phyloP scores from a whole-genome alignment of 2,888 invertebrate species.

The Neoaliturus tenellus region DNA sequence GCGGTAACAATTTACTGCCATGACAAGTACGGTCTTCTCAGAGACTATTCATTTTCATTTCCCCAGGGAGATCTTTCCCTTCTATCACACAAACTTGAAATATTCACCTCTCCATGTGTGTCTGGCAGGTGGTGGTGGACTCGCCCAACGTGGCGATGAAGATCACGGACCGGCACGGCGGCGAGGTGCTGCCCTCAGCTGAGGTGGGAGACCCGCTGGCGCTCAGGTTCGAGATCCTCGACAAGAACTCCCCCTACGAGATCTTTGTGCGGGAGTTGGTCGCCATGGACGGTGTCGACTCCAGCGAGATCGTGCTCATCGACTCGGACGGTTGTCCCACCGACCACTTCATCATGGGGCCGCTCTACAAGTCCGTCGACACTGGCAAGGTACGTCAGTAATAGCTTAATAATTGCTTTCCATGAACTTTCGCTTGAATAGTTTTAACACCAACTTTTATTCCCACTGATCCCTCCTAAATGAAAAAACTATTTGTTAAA shows the following conservation, averaged over 20 bases:
- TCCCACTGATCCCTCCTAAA: too few species aligned
- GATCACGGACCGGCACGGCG: slow-evolving; percentile 89
- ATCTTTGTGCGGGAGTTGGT: slow-evolving; percentile 96
- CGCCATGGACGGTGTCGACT: slow-evolving; percentile 95
- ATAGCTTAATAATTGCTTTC: too few species aligned
- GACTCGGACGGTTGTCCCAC: slow-evolving; percentile 95
- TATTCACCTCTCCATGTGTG: too few species aligned
- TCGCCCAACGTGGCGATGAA: slow-evolving; percentile 97
- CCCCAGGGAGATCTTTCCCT: too few species aligned
- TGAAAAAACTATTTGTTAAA: too few species aligned
- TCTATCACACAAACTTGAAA: too few species aligned
- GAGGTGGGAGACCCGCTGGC: slow-evolving; percentile 96
- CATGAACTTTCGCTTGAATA: too few species aligned
- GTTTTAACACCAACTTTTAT: too few species aligned
- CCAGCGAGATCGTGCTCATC: slow-evolving; percentile 93
- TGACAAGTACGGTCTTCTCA: too few species aligned
- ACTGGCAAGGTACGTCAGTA: slow-evolving; percentile 91
- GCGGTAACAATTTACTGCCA: too few species aligned
- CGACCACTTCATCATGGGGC: slow-evolving; percentile 96
- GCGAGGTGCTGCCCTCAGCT: slow-evolving; percentile 89
- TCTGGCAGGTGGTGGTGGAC: slow-evolving; percentile 79
- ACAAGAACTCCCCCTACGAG: slow-evolving; percentile 95
- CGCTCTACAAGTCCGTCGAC: slow-evolving; percentile 87
- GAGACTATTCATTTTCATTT: too few species aligned
- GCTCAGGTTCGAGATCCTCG: slow-evolving; percentile 93